A percentile compares a stretch with the other conserved stretches of the same genome.
These are phyloP conservation scores for Andrena marginata DNA, from an alignment of 2,888 invertebrate species.

Conservation along the genomic window DNA sequence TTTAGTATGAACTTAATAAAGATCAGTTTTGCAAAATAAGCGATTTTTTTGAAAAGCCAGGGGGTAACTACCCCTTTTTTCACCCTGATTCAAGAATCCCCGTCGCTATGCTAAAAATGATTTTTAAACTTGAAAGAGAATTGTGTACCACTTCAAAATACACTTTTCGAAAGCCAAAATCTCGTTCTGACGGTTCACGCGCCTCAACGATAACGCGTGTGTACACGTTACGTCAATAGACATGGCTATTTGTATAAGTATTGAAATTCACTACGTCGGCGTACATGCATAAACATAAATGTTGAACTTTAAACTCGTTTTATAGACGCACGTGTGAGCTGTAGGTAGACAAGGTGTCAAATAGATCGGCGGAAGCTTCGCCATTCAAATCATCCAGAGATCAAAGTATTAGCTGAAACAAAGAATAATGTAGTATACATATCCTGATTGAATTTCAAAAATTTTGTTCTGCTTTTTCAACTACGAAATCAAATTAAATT, in stretches of 20 bases:
- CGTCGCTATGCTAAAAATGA: too few relatives aligned
- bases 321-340: not conserved
- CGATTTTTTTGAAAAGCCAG: too few relatives aligned
- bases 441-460: too few relatives aligned
- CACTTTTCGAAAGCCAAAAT: not conserved
- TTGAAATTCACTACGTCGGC: slow-evolving; percentile 17
- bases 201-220: not conserved
- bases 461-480: too few relatives aligned
- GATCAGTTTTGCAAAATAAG: too few relatives aligned
- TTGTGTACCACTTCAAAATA: not conserved
- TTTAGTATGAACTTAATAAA: too few relatives aligned
- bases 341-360: not conserved
- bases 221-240: not conserved
- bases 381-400: not conserved
- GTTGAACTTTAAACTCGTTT: slow-evolving; percentile 19
- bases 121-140: too few relatives aligned
- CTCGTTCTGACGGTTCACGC: not conserved
- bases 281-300: slow-evolving; percentile 23
- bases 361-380: not conserved
- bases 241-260: not conserved
- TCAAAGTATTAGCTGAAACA: too few relatives aligned
- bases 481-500: not conserved
- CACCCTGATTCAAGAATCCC: too few relatives aligned
- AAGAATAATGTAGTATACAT: too few relatives aligned
- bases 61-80: too few relatives aligned